Conservation (phyloP, 2,113 vertebrate genomes). For the Scolopax mira region DNA sequence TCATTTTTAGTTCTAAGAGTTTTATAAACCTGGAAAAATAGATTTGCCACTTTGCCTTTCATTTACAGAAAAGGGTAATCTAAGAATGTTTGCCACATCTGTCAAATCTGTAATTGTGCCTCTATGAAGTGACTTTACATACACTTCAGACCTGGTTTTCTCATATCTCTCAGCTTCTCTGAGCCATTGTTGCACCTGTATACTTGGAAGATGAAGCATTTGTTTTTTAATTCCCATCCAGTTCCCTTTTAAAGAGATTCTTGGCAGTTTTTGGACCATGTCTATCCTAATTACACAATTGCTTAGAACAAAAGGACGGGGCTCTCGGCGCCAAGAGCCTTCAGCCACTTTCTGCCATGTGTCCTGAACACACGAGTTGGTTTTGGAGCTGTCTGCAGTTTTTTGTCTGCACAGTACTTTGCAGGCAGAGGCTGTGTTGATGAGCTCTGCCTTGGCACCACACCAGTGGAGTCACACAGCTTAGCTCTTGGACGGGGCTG, state of each 20-base stretch:
- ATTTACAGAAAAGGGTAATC: neutral
- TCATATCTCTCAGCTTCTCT: neutral
- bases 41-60: neutral
- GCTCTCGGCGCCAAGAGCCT: neutral
- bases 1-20: neutral
- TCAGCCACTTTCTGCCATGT: neutral
- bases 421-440: neutral
- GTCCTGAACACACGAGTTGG: neutral
- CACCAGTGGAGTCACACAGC: neutral
- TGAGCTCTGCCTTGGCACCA: neutral
- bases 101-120: neutral
- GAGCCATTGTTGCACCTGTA: neutral
- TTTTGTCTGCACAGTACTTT: neutral
- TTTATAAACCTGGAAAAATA: neutral
- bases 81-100: neutral
- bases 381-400: constrained; percentile 4
- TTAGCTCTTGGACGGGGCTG: neutral
- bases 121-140: neutral
- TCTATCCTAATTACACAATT: neutral
- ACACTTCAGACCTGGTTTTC: neutral
- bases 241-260: neutral
- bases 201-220: neutral
- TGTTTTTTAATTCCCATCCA: neutral
- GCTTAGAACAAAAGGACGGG: neutral
- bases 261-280: neutral